These are phyloP conservation scores for Poecilia latipinna DNA, from an alignment of 2,113 vertebrate species.

Conservation along the genomic window DNA sequence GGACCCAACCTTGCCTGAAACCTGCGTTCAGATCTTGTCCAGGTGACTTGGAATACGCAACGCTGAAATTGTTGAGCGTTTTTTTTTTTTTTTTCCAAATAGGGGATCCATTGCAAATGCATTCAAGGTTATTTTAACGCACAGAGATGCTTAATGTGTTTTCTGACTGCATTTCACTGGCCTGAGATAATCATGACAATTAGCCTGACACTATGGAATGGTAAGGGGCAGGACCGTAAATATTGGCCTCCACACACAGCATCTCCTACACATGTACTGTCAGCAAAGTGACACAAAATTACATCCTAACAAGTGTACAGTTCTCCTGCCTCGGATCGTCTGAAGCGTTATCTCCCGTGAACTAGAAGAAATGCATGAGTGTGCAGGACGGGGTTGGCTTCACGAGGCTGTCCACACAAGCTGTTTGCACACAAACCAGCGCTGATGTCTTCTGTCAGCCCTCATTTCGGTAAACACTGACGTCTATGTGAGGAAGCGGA, in stretches of 20 bases:
- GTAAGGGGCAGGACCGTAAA: slow-evolving; percentile 7
- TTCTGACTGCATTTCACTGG: slow-evolving; percentile 38
- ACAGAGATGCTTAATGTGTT: slow-evolving; percentile 26
- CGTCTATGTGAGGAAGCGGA: slow-evolving; percentile 86
- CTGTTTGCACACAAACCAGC: slow-evolving; percentile 75
- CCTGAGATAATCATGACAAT: slow-evolving; percentile 53
- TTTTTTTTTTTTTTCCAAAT: slow-evolving; percentile 45
- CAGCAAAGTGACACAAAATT: slow-evolving; percentile 32
- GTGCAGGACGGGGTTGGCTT: slow-evolving; percentile 39
- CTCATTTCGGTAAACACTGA: slow-evolving; percentile 89
- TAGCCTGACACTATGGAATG: slow-evolving; percentile 25
- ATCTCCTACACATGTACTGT: slow-evolving; percentile 10
- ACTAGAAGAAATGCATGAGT: slow-evolving; percentile 54
- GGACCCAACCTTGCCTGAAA: slow-evolving; percentile 99
- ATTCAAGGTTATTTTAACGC: slow-evolving; percentile 64
- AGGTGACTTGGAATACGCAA: slow-evolving; percentile 88
- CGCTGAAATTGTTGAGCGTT: slow-evolving; percentile 80
- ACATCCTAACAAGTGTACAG: slow-evolving; percentile 23
- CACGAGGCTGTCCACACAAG: slow-evolving; percentile 57
- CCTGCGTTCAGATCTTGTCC: slow-evolving; percentile 84
- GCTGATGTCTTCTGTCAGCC: slow-evolving; percentile 83
- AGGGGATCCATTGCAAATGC: slow-evolving; percentile 74
- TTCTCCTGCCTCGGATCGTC: slow-evolving; percentile 25
- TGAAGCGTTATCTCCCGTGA: slow-evolving; percentile 46
- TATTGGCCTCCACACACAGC: slow-evolving; percentile 18